phyloP scores from a whole-genome alignment of 1,140 invertebrate genomes.

The Anastrepha obliqua region DNA sequence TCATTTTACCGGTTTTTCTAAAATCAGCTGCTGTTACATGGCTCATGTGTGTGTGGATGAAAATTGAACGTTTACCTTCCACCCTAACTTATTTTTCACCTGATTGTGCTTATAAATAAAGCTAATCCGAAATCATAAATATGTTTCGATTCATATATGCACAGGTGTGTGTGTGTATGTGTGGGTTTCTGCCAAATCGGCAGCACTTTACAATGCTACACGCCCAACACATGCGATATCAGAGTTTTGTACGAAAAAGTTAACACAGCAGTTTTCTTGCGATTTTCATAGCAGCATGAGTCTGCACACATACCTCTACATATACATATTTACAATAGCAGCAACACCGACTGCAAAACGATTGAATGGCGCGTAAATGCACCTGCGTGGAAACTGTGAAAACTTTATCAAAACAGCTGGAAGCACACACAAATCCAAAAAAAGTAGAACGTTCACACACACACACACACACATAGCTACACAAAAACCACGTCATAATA shows the following conservation, averaged over 20 bases:
- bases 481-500: constrained; percentile 15
- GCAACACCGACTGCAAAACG: background rate
- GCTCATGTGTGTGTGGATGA: no score
- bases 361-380: constrained; percentile 43
- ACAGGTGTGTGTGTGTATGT: background rate
- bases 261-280: constrained; percentile 12
- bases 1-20: no score
- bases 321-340: background rate
- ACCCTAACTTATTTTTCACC: no score
- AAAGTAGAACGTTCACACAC: background rate
- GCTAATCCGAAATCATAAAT: no score
- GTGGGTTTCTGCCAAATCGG: background rate
- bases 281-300: background rate
- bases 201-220: background rate
- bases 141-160: background rate
- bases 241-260: background rate
- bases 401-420: constrained; percentile 49
- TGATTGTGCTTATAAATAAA: no score
- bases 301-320: background rate
- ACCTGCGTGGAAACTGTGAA: constrained; percentile 33
- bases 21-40: no score
- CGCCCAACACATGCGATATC: background rate
- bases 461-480: background rate
- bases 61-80: no score
- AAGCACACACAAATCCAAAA: background rate